phyloP scores from a whole-genome alignment of 2,113 vertebrate species.

The Syrrhaptes paradoxus region DNA sequence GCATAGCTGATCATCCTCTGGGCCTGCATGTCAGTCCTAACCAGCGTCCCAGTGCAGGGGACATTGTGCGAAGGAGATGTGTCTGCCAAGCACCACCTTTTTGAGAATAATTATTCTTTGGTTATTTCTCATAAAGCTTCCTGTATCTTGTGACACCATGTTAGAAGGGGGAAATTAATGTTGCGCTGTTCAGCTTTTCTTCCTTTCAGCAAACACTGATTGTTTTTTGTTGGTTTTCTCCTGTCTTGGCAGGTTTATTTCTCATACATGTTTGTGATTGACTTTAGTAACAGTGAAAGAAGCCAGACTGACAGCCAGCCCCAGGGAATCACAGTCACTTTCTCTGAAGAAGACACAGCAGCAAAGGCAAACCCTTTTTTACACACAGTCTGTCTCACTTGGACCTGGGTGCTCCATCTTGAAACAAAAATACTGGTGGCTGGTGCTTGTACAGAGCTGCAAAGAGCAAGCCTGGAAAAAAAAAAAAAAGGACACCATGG shows the following conservation, averaged over 20 bases:
- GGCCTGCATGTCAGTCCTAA: not conserved
- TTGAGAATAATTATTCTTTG: not conserved
- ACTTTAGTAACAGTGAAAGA: not conserved
- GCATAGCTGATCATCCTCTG: not conserved
- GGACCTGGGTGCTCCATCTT: not conserved
- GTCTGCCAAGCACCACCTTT: not conserved
- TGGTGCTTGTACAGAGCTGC: not conserved
- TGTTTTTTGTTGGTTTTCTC: conserved; percentile 23
- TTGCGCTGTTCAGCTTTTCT: not conserved
- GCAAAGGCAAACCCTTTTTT: not conserved
- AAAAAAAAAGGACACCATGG: not conserved
- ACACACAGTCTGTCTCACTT: not conserved
- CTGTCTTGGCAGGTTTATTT: conserved; percentile 39
- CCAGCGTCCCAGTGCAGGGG: fast-evolving
- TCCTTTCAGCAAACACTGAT: conserved; percentile 11
- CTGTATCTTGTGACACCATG: not conserved
- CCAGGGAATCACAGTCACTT: not conserved
- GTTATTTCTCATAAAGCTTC: conserved; percentile 1
- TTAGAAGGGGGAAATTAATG: conserved; percentile 24
- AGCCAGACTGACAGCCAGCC: not conserved
- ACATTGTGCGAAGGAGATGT: not conserved
- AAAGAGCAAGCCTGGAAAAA: not conserved
- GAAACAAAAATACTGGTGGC: not conserved
- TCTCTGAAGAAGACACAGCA: not conserved
- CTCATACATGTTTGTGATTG: not conserved